Percentiles rank a stretch among this genome's conserved stretches.
Conservation (phyloP, 2,797 vertebrate genomes). For the Miichthys miiuy region DNA sequence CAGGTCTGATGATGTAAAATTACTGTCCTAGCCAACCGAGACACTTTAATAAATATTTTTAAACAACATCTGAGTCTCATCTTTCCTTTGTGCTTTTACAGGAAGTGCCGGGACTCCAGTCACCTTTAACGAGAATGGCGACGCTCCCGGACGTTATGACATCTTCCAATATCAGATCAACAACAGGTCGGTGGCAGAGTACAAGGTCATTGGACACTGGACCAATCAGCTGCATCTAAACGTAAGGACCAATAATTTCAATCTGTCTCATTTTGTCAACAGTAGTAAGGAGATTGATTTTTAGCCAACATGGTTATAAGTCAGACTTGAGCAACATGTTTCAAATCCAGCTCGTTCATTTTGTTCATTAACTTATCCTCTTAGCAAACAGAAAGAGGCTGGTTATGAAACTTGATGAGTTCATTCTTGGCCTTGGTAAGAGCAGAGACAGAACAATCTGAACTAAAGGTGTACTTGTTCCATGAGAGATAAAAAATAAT, state of each 20-base stretch:
- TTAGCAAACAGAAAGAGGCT: background rate
- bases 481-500: background rate
- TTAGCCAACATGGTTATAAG: background rate
- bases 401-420: background rate
- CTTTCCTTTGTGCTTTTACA: conserved; percentile 64
- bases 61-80: background rate
- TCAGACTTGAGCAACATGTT: background rate
- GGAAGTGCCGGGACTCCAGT: conserved; percentile 96
- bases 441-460: background rate
- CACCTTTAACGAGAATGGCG: conserved; percentile 96
- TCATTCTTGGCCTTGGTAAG: background rate
- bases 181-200: conserved; percentile 89
- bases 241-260: conserved; percentile 80
- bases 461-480: background rate
- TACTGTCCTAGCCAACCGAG: background rate
- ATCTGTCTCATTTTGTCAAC: background rate
- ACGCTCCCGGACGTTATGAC: conserved; percentile 96
- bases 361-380: background rate
- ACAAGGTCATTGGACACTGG: conserved; percentile 97
- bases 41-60: background rate
- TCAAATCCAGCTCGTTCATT: background rate
- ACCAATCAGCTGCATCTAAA: conserved; percentile 94
- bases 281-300: background rate
- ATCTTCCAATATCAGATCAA: conserved; percentile 97
- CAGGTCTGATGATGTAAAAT: background rate